Base-by-base conservation (phyloP, 2,797 vertebrate species). In the Antrozous pallidus region DNA sequence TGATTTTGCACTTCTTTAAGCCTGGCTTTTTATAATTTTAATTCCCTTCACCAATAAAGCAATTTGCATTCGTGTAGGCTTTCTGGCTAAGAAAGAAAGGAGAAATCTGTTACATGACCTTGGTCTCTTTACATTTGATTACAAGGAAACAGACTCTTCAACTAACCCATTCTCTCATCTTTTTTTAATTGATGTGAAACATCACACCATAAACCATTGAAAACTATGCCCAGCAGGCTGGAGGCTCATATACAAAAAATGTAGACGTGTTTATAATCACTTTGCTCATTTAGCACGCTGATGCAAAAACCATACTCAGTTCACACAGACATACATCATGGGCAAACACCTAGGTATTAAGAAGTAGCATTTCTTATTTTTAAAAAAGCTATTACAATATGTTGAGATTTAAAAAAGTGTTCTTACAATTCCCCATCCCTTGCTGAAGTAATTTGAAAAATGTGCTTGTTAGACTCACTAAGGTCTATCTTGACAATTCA, bases 1-100 rank as follows among this genome's bases (percentile, higher is more conserved):
- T 98, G 97, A 98, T 98, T 98, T 98, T 98, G 98, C 98, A 98
- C 96, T 98, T 98, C 98, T 98, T 97, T 98, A 97, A 98, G 97
- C 85, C 91, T 96, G 89, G 96, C 90, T 98, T 98, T 98, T 98
- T 98, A 98, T 98, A 97, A 98, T 98, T 98, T 98, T 98, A 98
- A 98, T 98, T 98, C 98, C 97, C 97, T 98, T 95, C 97, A 97
- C 97, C 98, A 98, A 98, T 98, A 98, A 98, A 98, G 98, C 96
- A 98, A 98, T 98, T 98, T 98, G 95, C 97, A 98, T 98, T 98
- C 98, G 97, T 93, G 77, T 71, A 96, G 96, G 94, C 97, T 97
- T 97, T 96, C 95, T 96, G 91, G 93, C 96, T 98, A 97, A 97
- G 96, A 97, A 95, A 97, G 95, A 96, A 86, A 42, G 94, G 95